These are phyloP conservation scores for Pterobdella sp. DNA, from an alignment of 2,888 invertebrate genomes.

Conservation along the genomic window DNA sequence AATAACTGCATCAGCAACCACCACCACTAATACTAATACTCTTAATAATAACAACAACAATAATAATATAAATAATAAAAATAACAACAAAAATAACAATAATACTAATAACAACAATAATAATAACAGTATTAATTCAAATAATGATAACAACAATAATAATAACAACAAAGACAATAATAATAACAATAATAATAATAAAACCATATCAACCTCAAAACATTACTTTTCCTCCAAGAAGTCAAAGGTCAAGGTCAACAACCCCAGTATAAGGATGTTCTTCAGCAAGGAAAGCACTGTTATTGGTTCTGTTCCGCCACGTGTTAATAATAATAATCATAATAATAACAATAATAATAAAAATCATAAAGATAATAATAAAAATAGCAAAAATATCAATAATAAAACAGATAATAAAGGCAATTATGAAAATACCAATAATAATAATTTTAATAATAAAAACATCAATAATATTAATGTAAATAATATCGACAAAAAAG, in stretches of 20 bases:
- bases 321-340: not conserved
- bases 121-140: not conserved
- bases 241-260: no score
- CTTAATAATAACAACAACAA: not conserved
- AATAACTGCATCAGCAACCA: not conserved
- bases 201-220: no score
- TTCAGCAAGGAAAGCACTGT: no score
- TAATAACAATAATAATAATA: slow-evolving; percentile 5
- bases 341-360: not conserved
- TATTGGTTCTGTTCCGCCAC: no score
- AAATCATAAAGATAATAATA: not conserved
- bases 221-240: no score
- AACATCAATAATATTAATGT: not conserved
- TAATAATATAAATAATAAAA: not conserved
- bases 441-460: not conserved
- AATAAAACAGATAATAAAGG: not conserved
- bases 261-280: no score
- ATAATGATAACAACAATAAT: not conserved
- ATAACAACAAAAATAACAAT: not conserved
- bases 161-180: not conserved
- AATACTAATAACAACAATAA: not conserved
- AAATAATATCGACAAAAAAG: not conserved
- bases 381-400: not conserved
- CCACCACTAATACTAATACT: not conserved
- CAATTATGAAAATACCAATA: not conserved